Evolutionary conservation across 2,888 invertebrate species (phyloP), one percentile per base, ranked within the genome.

Genomic region (Agrochola circellaris): DNA sequence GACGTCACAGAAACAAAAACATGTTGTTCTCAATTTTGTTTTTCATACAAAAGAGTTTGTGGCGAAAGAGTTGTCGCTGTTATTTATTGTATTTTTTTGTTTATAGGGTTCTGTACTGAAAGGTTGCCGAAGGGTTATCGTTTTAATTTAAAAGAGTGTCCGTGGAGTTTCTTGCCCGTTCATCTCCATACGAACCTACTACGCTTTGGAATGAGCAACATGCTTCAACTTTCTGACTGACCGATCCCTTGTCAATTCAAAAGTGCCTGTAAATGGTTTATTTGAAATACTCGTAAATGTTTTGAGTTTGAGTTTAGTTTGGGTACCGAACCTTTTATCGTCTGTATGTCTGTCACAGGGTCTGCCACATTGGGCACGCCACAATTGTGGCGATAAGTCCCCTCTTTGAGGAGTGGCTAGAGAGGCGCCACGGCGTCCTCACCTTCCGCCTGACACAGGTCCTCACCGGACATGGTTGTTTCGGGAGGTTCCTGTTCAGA

Each of bases 1-100:
- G 70, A 72, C 69, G 38, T 76, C 70, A 75, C 70, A 42, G 71
- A 20, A 79, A 87, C 88, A 84, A 87, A 85, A 88, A 87, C 88
- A 88, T 71, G 79, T 85, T 87, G 61, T 86, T 83, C 62, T 34
- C 67, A 67, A 81, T 75, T 84, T 78, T 26, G 45, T 66, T 78
- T 77, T 78, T 60, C 4, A n/a, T 45, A 78, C 30, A 73, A 79
- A 79, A 62, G 38, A 54, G 61, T 48, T 79, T 77, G n/a, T 13
- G 62, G 7, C 1, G 30, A 69, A 76, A 64, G 72, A 72, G 77
- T 83, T 78, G 58, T 78, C 58, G 58, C 45, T 56, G 9, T 83
- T 67, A 68, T 70, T 72, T 72, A 45, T 74, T 62, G 17, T 11
- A 30, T 76, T 60, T 17, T 73, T 74, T 68, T 62, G 23, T 38